These are phyloP conservation scores for Antheraea yamamai DNA, from an alignment of 2,888 invertebrate genomes.

Conservation along the genomic window DNA sequence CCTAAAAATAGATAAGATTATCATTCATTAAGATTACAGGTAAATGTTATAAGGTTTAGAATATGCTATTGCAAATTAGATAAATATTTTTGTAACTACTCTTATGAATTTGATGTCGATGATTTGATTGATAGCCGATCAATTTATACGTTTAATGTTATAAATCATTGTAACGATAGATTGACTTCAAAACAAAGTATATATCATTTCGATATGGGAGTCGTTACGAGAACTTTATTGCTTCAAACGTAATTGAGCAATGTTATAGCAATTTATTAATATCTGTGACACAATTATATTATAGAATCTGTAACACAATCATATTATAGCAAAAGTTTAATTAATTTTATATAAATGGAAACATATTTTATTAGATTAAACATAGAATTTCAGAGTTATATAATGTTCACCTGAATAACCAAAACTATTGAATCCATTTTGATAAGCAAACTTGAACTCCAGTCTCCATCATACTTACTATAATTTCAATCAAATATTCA, in stretches of 20 bases:
- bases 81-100: neutral
- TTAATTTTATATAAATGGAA: neutral
- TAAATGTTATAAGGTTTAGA: neutral
- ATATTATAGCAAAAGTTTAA: neutral
- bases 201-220: neutral
- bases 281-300: neutral
- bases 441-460: neutral
- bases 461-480: neutral
- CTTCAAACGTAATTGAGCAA: neutral
- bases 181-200: constrained; percentile 16
- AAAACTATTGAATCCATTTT: neutral
- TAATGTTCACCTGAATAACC: too few species aligned
- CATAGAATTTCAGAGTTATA: neutral
- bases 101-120: neutral
- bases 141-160: neutral
- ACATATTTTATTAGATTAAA: neutral
- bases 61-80: neutral
- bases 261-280: neutral
- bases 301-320: neutral
- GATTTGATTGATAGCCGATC: constrained; percentile 15
- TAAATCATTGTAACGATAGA: constrained; percentile 15
- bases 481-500: neutral
- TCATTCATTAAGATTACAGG: neutral
- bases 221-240: neutral
- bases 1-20: neutral